These are phyloP conservation scores for Marasmarcha lunaedactyla DNA, from an alignment of 2,888 invertebrate genomes.

Conservation along the genomic window DNA sequence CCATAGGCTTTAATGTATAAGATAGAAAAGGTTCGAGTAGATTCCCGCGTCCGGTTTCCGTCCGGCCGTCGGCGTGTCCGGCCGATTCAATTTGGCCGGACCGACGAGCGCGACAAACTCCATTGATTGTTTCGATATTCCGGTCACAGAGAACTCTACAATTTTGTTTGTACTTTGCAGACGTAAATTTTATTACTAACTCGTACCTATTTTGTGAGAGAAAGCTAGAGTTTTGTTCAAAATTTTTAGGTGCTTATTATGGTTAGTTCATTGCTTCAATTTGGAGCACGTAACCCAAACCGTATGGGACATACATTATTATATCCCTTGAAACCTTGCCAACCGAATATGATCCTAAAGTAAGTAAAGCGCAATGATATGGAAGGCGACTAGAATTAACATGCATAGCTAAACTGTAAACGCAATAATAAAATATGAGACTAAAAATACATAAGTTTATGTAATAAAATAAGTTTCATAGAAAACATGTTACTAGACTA, in stretches of 20 bases:
- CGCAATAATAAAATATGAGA: no score
- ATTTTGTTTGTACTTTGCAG: conserved; percentile 7
- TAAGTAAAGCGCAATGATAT: no score
- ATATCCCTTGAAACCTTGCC: no score
- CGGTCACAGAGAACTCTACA: conserved; percentile 42
- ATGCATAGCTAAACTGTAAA: no score
- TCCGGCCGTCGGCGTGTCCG: conserved; percentile 16
- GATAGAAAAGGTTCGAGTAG: conserved; percentile 36
- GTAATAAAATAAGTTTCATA: no score
- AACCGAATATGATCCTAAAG: no score
- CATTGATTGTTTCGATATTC: conserved; percentile 67
- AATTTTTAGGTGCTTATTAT: neutral
- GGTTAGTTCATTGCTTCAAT: no score
- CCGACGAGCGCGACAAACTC: conserved; percentile 45
- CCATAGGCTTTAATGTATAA: conserved; percentile 19
- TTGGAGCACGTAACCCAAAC: no score
- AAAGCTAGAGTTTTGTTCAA: neutral
- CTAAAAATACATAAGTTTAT: no score
- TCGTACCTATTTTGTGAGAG: neutral
- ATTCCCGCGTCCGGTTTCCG: conserved; percentile 51
- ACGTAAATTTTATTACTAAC: conserved; percentile 4
- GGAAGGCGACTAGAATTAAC: no score
- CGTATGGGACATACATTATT: no score
- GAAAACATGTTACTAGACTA: no score
- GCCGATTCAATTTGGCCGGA: conserved; percentile 52